Percentiles rank a stretch among this genome's conserved stretches.
Conservation (phyloP, 2,113 vertebrate genomes). For the Scomber scombrus region DNA sequence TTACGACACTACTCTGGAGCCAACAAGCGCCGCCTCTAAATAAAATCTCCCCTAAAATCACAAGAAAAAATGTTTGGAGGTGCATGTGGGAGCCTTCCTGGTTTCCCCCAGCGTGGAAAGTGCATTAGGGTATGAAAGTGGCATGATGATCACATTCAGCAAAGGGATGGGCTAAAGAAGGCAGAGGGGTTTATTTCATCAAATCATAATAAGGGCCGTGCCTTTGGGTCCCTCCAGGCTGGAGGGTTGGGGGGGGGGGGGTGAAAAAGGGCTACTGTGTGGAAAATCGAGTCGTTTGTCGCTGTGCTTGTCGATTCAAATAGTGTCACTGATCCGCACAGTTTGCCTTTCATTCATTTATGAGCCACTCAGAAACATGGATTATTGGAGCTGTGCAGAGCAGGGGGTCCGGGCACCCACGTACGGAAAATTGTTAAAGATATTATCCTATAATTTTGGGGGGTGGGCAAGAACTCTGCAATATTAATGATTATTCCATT, state of each 20-base stretch:
- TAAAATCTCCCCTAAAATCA: constrained; percentile 85
- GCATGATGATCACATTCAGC: constrained; percentile 73
- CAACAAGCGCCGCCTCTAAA: constrained; percentile 89
- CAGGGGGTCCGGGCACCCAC: neutral
- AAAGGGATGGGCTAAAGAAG: constrained; percentile 73
- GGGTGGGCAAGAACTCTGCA: neutral
- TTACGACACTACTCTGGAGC: constrained; percentile 85
- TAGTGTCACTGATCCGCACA: constrained; percentile 43
- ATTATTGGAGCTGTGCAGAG: constrained; percentile 14
- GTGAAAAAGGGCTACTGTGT: constrained; percentile 57
- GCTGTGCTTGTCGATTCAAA: constrained; percentile 60
- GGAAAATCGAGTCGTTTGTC: constrained; percentile 63
- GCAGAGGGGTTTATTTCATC: constrained; percentile 73
- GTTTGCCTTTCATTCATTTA: constrained; percentile 55
- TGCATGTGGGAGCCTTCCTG: constrained; percentile 74
- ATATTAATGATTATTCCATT: neutral
- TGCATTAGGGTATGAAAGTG: constrained; percentile 63
- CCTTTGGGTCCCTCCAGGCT: constrained; percentile 58
- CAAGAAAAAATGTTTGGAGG: constrained; percentile 79
- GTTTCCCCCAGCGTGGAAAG: constrained; percentile 50
- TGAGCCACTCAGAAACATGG: constrained; percentile 45
- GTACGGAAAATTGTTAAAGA: neutral
- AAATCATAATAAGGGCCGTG: constrained; percentile 70
- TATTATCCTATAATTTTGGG: neutral
- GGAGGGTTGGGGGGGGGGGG: neutral